Evolutionary conservation across 2,797 vertebrate species (phyloP).

Genomic region (Smutsia gigantea): DNA sequence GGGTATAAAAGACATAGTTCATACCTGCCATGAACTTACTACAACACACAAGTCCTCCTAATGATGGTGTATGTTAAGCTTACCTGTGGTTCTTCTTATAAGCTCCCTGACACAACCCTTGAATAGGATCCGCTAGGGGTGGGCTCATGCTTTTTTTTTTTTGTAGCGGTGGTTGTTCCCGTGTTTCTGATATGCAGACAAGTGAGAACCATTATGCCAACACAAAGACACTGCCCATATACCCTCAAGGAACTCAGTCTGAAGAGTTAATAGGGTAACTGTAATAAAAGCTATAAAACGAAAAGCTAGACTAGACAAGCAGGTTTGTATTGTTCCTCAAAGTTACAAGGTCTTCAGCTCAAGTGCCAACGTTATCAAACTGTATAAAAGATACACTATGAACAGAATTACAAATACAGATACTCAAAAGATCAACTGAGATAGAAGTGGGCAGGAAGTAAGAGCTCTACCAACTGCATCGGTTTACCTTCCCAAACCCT

Average conservation of each 20-base stretch:
- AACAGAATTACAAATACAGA: not conserved
- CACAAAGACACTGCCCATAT: not conserved
- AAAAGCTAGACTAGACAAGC: constrained; percentile 30
- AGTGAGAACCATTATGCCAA: not conserved
- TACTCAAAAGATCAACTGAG: not conserved
- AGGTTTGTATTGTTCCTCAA: constrained; percentile 3
- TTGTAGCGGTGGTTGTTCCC: not conserved
- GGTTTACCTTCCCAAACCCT: not conserved
- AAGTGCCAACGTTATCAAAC: constrained; percentile 8
- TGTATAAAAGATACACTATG: not conserved
- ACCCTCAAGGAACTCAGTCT: not conserved
- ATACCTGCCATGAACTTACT: not conserved
- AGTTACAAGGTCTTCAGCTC: not conserved
- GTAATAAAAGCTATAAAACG: not conserved
- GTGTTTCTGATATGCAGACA: not conserved
- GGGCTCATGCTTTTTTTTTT: not conserved
- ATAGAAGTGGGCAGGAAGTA: not conserved
- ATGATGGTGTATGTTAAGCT: not conserved
- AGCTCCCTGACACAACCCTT: not conserved
- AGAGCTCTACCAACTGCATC: not conserved
- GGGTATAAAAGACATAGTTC: not conserved
- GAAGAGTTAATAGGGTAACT: not conserved
- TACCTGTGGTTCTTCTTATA: not conserved
- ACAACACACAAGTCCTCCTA: not conserved
- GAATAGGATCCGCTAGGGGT: rapidly evolving